Percentiles rank a stretch among this genome's conserved stretches.
phyloP scores from a whole-genome alignment of 2,888 invertebrate genomes.

The Microplitis deprimator region DNA sequence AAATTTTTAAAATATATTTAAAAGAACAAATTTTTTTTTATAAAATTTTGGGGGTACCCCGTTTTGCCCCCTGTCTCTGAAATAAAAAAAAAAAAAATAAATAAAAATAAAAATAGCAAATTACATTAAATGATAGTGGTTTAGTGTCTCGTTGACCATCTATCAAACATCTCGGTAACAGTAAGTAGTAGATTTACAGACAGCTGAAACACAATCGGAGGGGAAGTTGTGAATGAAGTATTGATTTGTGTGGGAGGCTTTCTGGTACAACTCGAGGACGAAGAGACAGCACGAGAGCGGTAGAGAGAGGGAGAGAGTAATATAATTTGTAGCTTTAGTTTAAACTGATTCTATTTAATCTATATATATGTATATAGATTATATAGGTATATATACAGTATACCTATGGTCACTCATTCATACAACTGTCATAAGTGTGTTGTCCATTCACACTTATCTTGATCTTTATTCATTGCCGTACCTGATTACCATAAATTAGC shows the following conservation, averaged over 20 bases:
- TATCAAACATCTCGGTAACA: conserved; percentile 1
- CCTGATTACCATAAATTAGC: conserved; percentile 36
- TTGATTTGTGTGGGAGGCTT: conserved; percentile 63
- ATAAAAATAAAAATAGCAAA: neutral
- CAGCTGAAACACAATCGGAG: conserved; percentile 33
- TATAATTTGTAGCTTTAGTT: conserved; percentile 29
- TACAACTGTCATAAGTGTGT: conserved; percentile 7
- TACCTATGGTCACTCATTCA: conserved; percentile 27
- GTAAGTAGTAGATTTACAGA: neutral
- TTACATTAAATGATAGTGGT: neutral
- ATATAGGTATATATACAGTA: neutral
- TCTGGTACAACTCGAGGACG: conserved; percentile 44
- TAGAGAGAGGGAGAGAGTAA: conserved; percentile 4
- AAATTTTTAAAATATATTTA: no score
- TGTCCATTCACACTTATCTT: conserved; percentile 36
- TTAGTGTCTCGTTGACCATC: neutral
- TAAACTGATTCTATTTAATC: conserved; percentile 14
- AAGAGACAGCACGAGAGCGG: neutral
- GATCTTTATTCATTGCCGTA: conserved; percentile 26
- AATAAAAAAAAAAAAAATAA: neutral
- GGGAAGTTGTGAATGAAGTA: conserved; percentile 65
- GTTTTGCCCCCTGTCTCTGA: no score
- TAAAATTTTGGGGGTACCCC: no score
- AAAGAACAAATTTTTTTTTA: no score
- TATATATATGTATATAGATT: neutral